Conservation (phyloP, 2,797 vertebrate genomes). For the Spondyliosoma cantharus region DNA sequence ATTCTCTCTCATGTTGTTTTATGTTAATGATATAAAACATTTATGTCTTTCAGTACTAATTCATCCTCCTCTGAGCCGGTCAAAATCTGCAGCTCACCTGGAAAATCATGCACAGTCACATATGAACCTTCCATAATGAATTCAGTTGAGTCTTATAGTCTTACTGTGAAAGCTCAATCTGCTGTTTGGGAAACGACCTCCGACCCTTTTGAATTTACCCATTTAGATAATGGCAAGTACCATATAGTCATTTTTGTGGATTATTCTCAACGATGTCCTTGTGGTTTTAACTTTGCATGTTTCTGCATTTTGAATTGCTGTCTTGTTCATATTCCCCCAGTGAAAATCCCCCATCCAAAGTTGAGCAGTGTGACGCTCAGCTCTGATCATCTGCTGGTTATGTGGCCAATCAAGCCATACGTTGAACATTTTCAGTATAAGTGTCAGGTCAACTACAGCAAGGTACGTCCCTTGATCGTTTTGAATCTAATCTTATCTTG, state of each 20-base stretch:
- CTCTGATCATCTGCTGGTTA: conserved; percentile 39
- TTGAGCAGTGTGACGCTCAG: background rate
- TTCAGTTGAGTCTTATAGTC: rapidly evolving
- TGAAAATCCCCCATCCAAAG: conserved; percentile 47
- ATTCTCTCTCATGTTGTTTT: background rate
- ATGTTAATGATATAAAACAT: background rate
- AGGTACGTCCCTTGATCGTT: conserved; percentile 53
- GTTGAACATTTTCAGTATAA: background rate
- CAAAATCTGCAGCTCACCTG: conserved; percentile 30
- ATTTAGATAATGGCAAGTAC: conserved; percentile 58
- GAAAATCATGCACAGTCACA: conserved; percentile 28
- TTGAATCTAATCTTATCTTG: background rate
- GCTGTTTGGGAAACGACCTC: conserved; percentile 54
- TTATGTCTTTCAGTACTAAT: conserved; percentile 46
- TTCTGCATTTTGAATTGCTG: conserved; percentile 14
- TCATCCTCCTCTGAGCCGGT: rapidly evolving
- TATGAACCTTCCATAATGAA: rapidly evolving
- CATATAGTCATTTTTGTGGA: background rate
- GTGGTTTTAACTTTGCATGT: background rate
- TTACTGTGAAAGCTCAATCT: conserved; percentile 71
- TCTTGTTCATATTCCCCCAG: conserved; percentile 50
- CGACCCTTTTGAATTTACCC: background rate
- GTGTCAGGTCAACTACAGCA: conserved; percentile 69
- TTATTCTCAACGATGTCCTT: background rate
- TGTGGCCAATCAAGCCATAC: rapidly evolving